Percentiles rank a stretch among this genome's conserved stretches.
Evolutionary conservation across 2,797 vertebrate species (phyloP).

Genomic region (Sphaeramia orbicularis): DNA sequence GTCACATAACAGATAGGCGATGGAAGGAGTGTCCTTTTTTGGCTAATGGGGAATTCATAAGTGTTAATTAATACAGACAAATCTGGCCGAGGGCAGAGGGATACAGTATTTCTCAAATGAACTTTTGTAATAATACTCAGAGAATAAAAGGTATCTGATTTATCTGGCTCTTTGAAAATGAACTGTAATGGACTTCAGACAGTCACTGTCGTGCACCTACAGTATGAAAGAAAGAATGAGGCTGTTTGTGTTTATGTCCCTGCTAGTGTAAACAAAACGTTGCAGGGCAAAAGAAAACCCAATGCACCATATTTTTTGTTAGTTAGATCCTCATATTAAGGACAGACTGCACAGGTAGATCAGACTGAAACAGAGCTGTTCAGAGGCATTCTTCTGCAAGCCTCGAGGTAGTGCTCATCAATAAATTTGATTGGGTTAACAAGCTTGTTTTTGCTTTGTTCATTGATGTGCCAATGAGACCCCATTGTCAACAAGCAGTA

Average conservation of each 20-base stretch:
- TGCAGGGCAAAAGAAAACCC: constrained; percentile 61
- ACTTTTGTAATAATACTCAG: constrained; percentile 32
- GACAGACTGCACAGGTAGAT: constrained; percentile 52
- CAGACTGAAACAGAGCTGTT: constrained; percentile 60
- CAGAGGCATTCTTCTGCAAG: constrained; percentile 54
- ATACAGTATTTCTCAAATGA: constrained; percentile 52
- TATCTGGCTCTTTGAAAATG: constrained; percentile 21
- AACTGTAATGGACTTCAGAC: constrained; percentile 11
- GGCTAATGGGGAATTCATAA: constrained; percentile 46
- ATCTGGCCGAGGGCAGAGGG: constrained; percentile 44
- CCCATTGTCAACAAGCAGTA: constrained; percentile 37
- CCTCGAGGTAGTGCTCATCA: constrained; percentile 61
- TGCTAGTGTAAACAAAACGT: constrained; percentile 61
- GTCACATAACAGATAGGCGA: constrained; percentile 60
- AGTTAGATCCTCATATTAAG: constrained; percentile 59
- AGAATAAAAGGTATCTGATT: constrained; percentile 10
- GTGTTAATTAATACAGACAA: constrained; percentile 71
- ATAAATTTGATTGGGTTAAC: constrained; percentile 80
- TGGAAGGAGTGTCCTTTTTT: constrained; percentile 51
- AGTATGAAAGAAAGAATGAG: constrained; percentile 44
- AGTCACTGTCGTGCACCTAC: constrained; percentile 48
- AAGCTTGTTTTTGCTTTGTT: constrained; percentile 76
- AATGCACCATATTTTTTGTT: constrained; percentile 49
- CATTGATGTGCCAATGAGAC: constrained; percentile 61
- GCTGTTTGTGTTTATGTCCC: constrained; percentile 68